Evolutionary conservation across 1,140 invertebrate species (phyloP).

Genomic region (Schlechtendalia chinensis): DNA sequence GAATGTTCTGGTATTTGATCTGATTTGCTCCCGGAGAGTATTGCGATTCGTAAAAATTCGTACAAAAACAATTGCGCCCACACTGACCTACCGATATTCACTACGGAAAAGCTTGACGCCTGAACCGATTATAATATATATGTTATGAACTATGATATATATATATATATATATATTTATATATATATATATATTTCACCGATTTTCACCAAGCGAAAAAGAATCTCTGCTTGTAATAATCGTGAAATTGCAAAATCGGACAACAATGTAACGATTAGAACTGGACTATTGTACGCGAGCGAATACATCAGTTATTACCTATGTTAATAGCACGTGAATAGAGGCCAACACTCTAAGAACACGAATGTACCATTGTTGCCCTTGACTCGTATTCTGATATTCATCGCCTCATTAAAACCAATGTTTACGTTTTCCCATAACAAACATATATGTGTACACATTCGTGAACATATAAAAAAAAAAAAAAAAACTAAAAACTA

Average conservation of each 20-base stretch:
- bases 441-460: background rate
- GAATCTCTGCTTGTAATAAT: too few relatives aligned
- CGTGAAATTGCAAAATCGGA: constrained; percentile 17
- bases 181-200: too few relatives aligned
- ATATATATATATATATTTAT: too few relatives aligned
- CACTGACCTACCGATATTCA: too few relatives aligned
- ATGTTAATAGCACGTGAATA: constrained; percentile 35
- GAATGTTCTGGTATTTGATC: background rate
- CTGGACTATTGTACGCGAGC: background rate
- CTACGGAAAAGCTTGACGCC: too few relatives aligned
- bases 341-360: constrained; percentile 33
- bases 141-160: too few relatives aligned
- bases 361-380: constrained; percentile 3
- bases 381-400: constrained; percentile 34
- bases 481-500: constrained; percentile 8
- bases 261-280: constrained; percentile 34
- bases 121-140: too few relatives aligned
- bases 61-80: too few relatives aligned
- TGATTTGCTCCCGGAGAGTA: background rate
- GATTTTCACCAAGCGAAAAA: too few relatives aligned
- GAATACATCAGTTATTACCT: background rate
- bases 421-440: constrained; percentile 31
- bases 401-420: constrained; percentile 16
- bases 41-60: too few relatives aligned
- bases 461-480: background rate